Evolutionary conservation across 2,113 vertebrate species (phyloP), one percentile per base, ranked within the genome.

Genomic region (Passer domesticus): DNA sequence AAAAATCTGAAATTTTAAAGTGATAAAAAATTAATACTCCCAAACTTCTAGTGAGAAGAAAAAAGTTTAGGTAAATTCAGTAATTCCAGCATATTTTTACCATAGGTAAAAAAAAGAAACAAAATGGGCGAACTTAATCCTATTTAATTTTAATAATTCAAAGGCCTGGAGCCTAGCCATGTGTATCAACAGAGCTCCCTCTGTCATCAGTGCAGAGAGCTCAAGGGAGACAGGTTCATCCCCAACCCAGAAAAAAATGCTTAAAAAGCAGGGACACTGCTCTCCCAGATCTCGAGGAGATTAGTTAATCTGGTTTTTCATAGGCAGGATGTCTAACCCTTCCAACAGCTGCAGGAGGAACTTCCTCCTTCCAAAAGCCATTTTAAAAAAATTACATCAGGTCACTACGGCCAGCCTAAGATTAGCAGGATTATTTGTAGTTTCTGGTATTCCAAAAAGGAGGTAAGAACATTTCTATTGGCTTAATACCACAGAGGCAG

Each of bases 1-100:
- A 96, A 96, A 88, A 31, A 30, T 20, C 58, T 74, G 87, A 81
- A 86, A 88, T 35, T 74, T 92, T 30, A 59, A 83, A 88, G 19
- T 39, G 18, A 69, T 90, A 88, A 93, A 88, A 92, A 68, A 70
- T 67, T 80, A 83, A 80, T 83, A 20, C 16, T n/a, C 64, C 30
- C 68, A 58, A 53, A 67, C 35, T 60, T 35, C 47, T 64, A 35
- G 12, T 19, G 21, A 72, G 67, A 91, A 79, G 44, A 87, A 94
- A 73, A 35, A 78, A 37, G 13, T 10, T 90, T 70, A 83, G 28
- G 47, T 15, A 78, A 81, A 87, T 92, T 90, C 15, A 35, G n/a
- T 15, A 35, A 35, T 35, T 35, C n/a, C n/a, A 24, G 22, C 16
- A 59, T 35, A 19, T 60, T 78, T 15, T 78, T 77, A 67, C 2